Percentiles rank a stretch among this genome's conserved stretches.
phyloP scores from a whole-genome alignment of 2,113 vertebrate species.

The Chaetura pelagica region DNA sequence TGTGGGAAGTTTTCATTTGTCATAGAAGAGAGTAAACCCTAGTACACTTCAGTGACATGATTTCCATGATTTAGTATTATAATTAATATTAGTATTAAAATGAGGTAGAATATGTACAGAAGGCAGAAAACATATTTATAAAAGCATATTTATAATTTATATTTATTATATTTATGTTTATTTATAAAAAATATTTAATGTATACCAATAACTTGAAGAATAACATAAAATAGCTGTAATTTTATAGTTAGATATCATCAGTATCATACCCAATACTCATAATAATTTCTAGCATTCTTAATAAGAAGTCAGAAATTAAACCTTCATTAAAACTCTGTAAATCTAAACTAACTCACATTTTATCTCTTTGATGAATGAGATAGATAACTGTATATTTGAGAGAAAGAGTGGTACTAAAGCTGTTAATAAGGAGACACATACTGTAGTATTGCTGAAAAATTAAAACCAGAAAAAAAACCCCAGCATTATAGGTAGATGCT shows the following conservation, averaged over 20 bases:
- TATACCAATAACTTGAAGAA: neutral
- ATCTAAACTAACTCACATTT: neutral
- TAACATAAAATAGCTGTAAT: neutral
- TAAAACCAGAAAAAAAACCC: neutral
- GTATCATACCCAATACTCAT: neutral
- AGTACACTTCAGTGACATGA: neutral
- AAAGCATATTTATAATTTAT: too few species aligned
- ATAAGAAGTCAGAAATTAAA: neutral
- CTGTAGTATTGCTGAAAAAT: neutral
- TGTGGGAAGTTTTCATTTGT: neutral
- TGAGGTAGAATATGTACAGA: neutral
- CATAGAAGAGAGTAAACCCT: neutral
- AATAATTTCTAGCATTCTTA: neutral
- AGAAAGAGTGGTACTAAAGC: neutral
- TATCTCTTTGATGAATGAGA: rapidly evolving
- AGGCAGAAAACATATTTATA: neutral
- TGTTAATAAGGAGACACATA: neutral
- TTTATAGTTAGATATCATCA: neutral
- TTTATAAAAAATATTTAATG: too few species aligned
- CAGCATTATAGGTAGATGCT: neutral
- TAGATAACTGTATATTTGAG: neutral
- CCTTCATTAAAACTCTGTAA: neutral
- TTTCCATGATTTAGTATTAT: neutral
- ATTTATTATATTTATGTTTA: too few species aligned
- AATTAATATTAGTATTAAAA: neutral